These are phyloP conservation scores for Boloria selene DNA, from an alignment of 2,888 invertebrate species.

Conservation along the genomic window DNA sequence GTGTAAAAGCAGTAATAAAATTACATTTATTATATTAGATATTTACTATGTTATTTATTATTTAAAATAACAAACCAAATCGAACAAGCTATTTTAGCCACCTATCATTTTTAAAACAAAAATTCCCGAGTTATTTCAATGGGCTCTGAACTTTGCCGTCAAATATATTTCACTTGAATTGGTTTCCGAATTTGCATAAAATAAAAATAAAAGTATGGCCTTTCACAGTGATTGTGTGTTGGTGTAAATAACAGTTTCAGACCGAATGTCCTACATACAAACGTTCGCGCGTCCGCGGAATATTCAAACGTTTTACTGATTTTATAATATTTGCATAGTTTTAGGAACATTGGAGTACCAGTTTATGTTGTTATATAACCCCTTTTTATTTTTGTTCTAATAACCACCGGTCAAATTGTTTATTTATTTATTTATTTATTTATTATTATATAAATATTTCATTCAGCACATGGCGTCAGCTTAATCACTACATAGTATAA, in stretches of 20 bases:
- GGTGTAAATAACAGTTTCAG: constrained; percentile 30
- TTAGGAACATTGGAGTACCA: neutral
- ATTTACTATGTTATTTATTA: neutral
- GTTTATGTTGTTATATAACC: too few species aligned
- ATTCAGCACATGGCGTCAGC: too few species aligned
- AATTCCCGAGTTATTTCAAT: constrained; percentile 23
- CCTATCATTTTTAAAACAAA: constrained; percentile 23
- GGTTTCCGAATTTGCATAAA: constrained; percentile 37
- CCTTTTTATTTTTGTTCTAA: too few species aligned
- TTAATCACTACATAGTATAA: too few species aligned
- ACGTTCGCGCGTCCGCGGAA: constrained; percentile 15
- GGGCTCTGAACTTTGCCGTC: constrained; percentile 30
- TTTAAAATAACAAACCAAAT: constrained; percentile 1
- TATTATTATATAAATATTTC: too few species aligned
- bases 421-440: too few species aligned
- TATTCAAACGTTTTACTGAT: constrained; percentile 3
- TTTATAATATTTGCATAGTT: neutral
- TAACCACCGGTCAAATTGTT: too few species aligned
- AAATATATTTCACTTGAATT: constrained; percentile 37
- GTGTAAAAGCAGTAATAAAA: neutral
- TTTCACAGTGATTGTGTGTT: constrained; percentile 30
- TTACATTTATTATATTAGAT: neutral
- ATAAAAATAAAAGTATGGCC: constrained; percentile 35
- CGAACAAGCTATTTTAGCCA: constrained; percentile 7
- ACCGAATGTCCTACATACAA: constrained; percentile 21